These are phyloP conservation scores for Amia ocellicauda DNA, from an alignment of 2,113 vertebrate species.

Conservation along the genomic window DNA sequence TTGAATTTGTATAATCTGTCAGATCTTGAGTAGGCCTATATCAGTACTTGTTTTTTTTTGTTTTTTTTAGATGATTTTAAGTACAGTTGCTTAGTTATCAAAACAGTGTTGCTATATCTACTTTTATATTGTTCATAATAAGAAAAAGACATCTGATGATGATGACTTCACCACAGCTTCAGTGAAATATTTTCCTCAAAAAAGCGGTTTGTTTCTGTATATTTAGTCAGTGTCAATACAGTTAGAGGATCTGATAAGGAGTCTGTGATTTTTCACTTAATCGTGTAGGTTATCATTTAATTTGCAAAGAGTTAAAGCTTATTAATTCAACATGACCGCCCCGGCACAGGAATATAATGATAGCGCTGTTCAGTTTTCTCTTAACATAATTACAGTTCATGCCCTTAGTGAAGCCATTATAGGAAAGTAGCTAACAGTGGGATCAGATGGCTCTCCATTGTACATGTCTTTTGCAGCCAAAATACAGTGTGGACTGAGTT, in stretches of 20 bases:
- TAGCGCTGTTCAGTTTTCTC: constrained; percentile 38
- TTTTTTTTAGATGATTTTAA: too few species aligned
- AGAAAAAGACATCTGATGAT: too few species aligned
- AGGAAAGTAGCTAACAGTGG: constrained; percentile 51
- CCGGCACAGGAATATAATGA: neutral
- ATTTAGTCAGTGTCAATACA: too few species aligned
- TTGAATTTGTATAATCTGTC: too few species aligned
- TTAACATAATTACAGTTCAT: constrained; percentile 65
- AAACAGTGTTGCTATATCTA: too few species aligned
- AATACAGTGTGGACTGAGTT: constrained; percentile 42
- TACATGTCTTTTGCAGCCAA: constrained; percentile 61
- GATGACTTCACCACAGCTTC: too few species aligned
- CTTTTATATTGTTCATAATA: too few species aligned
- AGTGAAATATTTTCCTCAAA: too few species aligned
- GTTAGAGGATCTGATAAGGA: constrained; percentile 6
- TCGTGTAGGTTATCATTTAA: constrained; percentile 25
- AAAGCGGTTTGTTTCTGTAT: too few species aligned
- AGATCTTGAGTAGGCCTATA: too few species aligned
- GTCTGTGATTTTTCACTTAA: neutral
- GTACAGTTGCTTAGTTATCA: too few species aligned
- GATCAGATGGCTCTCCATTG: constrained; percentile 57
- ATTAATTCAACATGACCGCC: constrained; percentile 26
- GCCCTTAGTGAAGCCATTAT: constrained; percentile 47
- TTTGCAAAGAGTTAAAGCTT: constrained; percentile 22
- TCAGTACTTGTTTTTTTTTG: too few species aligned